A percentile compares a stretch with the other conserved stretches of the same genome.
Conservation (phyloP, 2,888 invertebrate genomes). For the Teleogryllus oceanicus region DNA sequence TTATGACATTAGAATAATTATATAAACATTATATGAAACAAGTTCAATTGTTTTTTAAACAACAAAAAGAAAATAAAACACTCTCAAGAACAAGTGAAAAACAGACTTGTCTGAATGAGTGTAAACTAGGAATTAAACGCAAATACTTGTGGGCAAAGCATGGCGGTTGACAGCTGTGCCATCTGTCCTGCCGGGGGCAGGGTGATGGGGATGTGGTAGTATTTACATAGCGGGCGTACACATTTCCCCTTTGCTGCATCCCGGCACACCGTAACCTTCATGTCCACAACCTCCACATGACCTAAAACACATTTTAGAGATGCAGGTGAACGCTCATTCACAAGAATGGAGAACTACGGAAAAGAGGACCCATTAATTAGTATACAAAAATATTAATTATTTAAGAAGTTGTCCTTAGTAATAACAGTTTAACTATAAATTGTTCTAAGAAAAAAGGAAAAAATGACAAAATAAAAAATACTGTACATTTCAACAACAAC, state of each 20-base stretch:
- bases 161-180: slow-evolving; percentile 50
- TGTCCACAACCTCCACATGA: slow-evolving; percentile 92
- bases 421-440: no score
- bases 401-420: no score
- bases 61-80: slow-evolving; percentile 33
- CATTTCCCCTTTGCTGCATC: slow-evolving; percentile 93
- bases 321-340: not conserved
- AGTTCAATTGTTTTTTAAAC: slow-evolving; percentile 36
- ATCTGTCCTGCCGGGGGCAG: slow-evolving; percentile 78
- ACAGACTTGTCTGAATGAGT: slow-evolving; percentile 31
- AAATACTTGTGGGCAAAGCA: slow-evolving; percentile 36
- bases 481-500: no score
- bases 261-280: slow-evolving; percentile 93
- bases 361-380: no score
- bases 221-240: slow-evolving; percentile 91
- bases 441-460: no score
- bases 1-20: slow-evolving; percentile 44
- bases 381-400: no score
- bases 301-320: slow-evolving; percentile 57
- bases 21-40: slow-evolving; percentile 34
- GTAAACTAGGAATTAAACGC: slow-evolving; percentile 36
- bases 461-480: no score
- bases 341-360: no score
- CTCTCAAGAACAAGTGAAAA: slow-evolving; percentile 31
- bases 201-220: slow-evolving; percentile 93